phyloP scores from a whole-genome alignment of 2,797 vertebrate genomes.

The Euthynnus affinis region DNA sequence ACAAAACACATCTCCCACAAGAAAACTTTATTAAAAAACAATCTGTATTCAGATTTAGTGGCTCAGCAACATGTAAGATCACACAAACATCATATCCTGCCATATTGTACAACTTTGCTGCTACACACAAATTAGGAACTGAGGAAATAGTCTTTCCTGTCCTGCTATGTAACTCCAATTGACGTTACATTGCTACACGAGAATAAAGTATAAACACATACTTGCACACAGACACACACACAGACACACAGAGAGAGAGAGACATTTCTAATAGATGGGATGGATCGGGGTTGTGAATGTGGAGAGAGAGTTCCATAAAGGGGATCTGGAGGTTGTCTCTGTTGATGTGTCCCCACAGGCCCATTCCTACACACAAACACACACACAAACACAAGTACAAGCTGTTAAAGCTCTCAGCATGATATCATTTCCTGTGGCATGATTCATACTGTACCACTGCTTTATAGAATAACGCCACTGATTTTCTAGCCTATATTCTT shows the following conservation, averaged over 20 bases:
- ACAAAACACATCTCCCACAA: constrained; percentile 16
- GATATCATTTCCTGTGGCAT: constrained; percentile 31
- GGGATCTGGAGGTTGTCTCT: constrained; percentile 49
- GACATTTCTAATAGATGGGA: constrained; percentile 53
- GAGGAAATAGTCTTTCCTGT: constrained; percentile 67
- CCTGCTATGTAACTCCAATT: constrained; percentile 52
- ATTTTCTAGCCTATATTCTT: background rate
- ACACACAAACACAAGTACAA: constrained; percentile 17
- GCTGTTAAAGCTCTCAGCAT: constrained; percentile 24
- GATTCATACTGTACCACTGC: constrained; percentile 7
- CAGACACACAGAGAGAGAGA: constrained; percentile 18
- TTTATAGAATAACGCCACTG: background rate
- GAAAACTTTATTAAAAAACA: constrained; percentile 19
- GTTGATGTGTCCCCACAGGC: constrained; percentile 24
- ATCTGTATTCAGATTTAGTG: constrained; percentile 26
- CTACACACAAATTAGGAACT: constrained; percentile 55
- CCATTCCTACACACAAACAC: constrained; percentile 73
- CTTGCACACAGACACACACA: constrained; percentile 6
- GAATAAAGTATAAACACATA: constrained; percentile 48
- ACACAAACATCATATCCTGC: constrained; percentile 58
- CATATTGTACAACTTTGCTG: constrained; percentile 40
- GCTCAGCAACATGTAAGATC: constrained; percentile 34
- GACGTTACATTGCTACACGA: constrained; percentile 51
- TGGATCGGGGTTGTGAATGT: constrained; percentile 70
- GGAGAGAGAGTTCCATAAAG: constrained; percentile 68